Conservation (phyloP, 2,113 vertebrate genomes). For the Chloroceryle aenea region DNA sequence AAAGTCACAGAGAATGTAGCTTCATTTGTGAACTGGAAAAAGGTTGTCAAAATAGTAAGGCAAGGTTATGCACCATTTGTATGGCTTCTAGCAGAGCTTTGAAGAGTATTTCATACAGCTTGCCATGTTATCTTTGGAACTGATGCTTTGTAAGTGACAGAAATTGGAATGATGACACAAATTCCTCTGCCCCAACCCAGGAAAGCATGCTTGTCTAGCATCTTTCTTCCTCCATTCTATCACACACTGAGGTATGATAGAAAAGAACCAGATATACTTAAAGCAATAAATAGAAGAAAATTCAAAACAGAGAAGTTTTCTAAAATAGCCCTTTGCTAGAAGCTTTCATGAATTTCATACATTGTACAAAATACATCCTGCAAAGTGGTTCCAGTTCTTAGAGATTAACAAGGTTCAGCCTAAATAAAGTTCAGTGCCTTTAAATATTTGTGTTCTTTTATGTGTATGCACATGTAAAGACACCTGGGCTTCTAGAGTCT, state of each 20-base stretch:
- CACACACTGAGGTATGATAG: background rate
- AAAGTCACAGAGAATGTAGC: constrained; percentile 71
- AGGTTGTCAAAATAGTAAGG: constrained; percentile 75
- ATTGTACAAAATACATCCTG: background rate
- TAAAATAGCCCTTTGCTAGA: background rate
- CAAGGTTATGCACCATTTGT: background rate
- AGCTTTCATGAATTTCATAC: background rate
- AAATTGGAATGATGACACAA: background rate
- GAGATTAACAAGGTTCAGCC: background rate
- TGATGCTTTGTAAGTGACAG: background rate
- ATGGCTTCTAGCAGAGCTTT: background rate
- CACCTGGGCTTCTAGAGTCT: background rate
- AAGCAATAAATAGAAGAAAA: background rate
- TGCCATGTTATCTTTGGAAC: background rate
- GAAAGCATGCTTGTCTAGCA: background rate
- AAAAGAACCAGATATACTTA: background rate
- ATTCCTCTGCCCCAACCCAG: background rate
- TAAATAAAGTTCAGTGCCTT: background rate
- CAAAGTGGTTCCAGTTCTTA: background rate
- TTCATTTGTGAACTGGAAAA: constrained; percentile 60
- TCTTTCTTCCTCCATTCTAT: background rate
- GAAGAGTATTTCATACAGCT: background rate
- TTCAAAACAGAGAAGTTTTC: background rate
- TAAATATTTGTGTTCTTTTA: background rate
- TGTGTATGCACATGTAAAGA: background rate